Percentiles rank a stretch among this genome's conserved stretches.
These are phyloP conservation scores for Empidonax traillii DNA, from an alignment of 2,113 vertebrate genomes.

Conservation along the genomic window DNA sequence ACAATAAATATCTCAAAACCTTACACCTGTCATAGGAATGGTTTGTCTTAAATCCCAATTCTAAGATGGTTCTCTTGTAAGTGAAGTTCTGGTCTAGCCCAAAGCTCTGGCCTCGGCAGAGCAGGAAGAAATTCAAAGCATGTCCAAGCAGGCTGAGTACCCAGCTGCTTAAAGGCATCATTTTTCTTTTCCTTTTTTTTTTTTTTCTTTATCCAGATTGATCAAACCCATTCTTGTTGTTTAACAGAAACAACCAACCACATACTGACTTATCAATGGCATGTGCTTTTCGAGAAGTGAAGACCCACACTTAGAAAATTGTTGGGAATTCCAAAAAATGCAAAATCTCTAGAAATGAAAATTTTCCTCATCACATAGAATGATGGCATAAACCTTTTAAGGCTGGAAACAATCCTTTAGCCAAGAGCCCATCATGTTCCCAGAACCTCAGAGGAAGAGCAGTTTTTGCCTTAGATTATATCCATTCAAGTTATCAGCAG, in stretches of 20 bases:
- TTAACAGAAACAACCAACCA: neutral
- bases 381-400: neutral
- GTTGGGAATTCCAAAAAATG: fast-evolving
- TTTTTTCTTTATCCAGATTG: neutral
- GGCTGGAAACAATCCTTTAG: neutral
- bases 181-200: neutral
- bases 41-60: neutral
- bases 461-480: neutral
- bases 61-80: neutral
- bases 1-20: conserved; percentile 14
- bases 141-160: neutral
- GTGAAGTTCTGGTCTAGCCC: neutral
- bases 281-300: neutral
- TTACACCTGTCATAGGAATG: neutral
- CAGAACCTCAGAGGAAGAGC: neutral
- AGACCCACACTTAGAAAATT: neutral
- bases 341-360: neutral
- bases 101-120: neutral
- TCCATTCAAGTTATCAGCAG: neutral
- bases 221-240: neutral
- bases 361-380: neutral
- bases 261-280: neutral
- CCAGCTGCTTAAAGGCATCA: neutral
- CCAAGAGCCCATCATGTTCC: neutral
- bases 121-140: neutral